Conservation (phyloP, 2,888 invertebrate species). For the Acleris literana region DNA sequence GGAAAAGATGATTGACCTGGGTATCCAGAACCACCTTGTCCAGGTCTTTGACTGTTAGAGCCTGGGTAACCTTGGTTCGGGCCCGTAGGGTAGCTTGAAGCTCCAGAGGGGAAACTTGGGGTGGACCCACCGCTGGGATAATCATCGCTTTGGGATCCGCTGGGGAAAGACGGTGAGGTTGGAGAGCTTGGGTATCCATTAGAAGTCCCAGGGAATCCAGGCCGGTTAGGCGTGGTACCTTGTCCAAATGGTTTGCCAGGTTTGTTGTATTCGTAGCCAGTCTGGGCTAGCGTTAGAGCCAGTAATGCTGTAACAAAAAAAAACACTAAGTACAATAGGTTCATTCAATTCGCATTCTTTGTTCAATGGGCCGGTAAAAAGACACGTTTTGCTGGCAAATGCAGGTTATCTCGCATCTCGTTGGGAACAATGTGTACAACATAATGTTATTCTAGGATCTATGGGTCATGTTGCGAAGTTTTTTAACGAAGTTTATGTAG, state of each 20-base stretch:
- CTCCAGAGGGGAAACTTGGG: constrained; percentile 58
- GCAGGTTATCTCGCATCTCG: constrained; percentile 31
- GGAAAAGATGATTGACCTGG: constrained; percentile 48
- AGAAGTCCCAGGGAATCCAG: constrained; percentile 55
- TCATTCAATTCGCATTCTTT: constrained; percentile 29
- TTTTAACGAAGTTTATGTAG: constrained; percentile 5
- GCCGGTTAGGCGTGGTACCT: constrained; percentile 57
- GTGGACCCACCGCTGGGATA: constrained; percentile 55
- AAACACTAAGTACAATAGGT: constrained; percentile 27
- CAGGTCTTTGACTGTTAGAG: constrained; percentile 46
- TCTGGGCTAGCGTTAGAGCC: constrained; percentile 79
- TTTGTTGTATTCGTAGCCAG: constrained; percentile 89
- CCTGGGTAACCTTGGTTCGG: constrained; percentile 54
- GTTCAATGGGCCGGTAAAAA: constrained; percentile 36
- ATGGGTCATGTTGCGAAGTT: constrained; percentile 28
- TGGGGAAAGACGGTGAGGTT: constrained; percentile 58
- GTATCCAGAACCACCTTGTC: constrained; percentile 46
- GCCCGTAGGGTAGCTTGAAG: constrained; percentile 54
- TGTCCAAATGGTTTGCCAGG: constrained; percentile 85
- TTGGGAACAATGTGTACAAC: constrained; percentile 31
- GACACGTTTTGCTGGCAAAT: constrained; percentile 16
- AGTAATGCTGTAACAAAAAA: constrained; percentile 68
- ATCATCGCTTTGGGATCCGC: constrained; percentile 52
- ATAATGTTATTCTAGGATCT: constrained; percentile 32
- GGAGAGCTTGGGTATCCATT: constrained; percentile 56